Percentiles rank a stretch among this genome's conserved stretches.
These are phyloP conservation scores for Anser brachyrhynchus DNA, from an alignment of 2,113 vertebrate species.

Conservation along the genomic window DNA sequence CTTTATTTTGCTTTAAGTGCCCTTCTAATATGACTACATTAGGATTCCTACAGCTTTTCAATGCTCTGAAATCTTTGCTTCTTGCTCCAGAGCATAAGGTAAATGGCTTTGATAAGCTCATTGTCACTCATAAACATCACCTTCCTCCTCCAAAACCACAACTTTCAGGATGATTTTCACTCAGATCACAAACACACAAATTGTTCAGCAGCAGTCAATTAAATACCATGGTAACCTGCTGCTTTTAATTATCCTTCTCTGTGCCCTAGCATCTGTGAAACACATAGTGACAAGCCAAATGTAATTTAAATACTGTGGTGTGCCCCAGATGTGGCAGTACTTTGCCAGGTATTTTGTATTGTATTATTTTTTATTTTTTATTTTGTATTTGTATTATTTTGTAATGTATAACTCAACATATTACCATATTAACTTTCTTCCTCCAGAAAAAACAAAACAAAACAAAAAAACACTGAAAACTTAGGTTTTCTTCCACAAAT, in stretches of 20 bases:
- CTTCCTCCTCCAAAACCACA: slow-evolving; percentile 21
- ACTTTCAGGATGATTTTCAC: slow-evolving; percentile 18
- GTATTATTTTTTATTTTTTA: too few species aligned
- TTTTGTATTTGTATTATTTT: slow-evolving; percentile 15
- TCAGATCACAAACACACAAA: slow-evolving; percentile 71
- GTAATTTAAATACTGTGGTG: slow-evolving; percentile 73
- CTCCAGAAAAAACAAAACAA: not conserved
- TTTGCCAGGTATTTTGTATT: slow-evolving; percentile 65
- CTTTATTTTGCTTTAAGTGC: not conserved
- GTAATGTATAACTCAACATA: slow-evolving; percentile 24
- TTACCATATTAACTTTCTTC: not conserved
- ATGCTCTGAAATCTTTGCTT: not conserved
- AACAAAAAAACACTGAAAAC: not conserved
- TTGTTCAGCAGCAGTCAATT: slow-evolving; percentile 75
- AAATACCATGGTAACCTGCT: slow-evolving; percentile 77
- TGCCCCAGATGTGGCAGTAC: slow-evolving; percentile 65
- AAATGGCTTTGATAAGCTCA: slow-evolving; percentile 17
- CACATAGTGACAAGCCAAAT: slow-evolving; percentile 70
- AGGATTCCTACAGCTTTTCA: not conserved
- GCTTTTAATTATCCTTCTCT: slow-evolving; percentile 74
- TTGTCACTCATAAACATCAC: not conserved
- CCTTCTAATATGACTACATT: not conserved
- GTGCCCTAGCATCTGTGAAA: slow-evolving; percentile 71
- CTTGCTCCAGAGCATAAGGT: not conserved
- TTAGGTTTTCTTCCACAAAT: not conserved